These are phyloP conservation scores for Alviniconcha strummeri DNA, from an alignment of 2,888 invertebrate genomes.

Conservation along the genomic window DNA sequence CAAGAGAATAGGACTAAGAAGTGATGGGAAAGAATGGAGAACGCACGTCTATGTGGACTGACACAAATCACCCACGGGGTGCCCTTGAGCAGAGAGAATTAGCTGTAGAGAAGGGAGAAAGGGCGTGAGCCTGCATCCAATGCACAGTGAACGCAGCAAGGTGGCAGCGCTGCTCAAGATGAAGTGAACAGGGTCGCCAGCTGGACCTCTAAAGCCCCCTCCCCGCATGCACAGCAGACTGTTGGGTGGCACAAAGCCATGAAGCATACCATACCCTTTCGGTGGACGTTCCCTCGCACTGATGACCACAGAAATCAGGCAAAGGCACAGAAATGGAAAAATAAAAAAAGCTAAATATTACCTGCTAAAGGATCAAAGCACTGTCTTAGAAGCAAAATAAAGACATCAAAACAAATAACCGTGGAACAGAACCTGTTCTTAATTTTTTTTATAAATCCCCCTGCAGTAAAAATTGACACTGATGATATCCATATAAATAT, in stretches of 20 bases:
- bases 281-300: too few relatives aligned
- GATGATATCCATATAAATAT: background rate
- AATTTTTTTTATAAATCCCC: background rate
- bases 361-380: conserved; percentile 19
- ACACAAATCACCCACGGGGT: background rate
- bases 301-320: background rate
- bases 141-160: background rate
- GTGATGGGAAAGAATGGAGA: background rate
- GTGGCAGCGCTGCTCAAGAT: background rate
- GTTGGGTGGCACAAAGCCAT: too few relatives aligned
- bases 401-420: background rate
- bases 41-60: background rate
- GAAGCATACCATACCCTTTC: too few relatives aligned
- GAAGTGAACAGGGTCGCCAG: background rate
- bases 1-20: background rate
- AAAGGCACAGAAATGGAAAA: background rate
- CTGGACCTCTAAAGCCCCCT: too few relatives aligned
- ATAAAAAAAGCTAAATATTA: background rate
- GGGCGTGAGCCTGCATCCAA: background rate
- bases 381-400: conserved; percentile 26
- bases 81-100: background rate
- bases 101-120: background rate
- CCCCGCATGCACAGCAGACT: too few relatives aligned
- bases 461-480: background rate
- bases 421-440: background rate